phyloP scores from a whole-genome alignment of 1,140 invertebrate genomes.

The Argopecten irradians region DNA sequence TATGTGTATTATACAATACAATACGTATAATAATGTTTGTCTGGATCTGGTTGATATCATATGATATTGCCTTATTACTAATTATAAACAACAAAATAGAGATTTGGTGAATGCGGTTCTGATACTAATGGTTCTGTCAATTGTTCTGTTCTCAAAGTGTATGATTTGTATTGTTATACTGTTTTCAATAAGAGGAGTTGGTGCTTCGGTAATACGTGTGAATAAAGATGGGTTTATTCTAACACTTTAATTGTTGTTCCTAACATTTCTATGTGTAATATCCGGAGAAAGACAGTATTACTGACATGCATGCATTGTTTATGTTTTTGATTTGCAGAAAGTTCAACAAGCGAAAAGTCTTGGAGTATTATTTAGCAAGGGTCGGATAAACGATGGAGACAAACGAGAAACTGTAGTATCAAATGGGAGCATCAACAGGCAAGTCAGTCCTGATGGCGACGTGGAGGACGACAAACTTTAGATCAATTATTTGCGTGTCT shows the following conservation, averaged over 20 bases:
- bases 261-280: neutral
- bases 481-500: neutral
- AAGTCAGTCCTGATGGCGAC: slow-evolving; percentile 25
- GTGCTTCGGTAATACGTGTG: neutral
- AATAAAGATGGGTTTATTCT: neutral
- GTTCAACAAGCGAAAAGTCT: slow-evolving; percentile 42
- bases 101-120: too few species aligned
- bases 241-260: neutral
- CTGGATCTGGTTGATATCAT: too few species aligned
- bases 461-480: neutral
- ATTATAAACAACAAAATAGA: too few species aligned
- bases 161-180: neutral
- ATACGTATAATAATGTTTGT: too few species aligned
- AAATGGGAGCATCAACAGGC: slow-evolving; percentile 14
- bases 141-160: too few species aligned
- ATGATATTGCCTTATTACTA: too few species aligned
- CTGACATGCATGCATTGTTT: neutral
- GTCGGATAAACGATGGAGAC: neutral
- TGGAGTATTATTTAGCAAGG: slow-evolving; percentile 38
- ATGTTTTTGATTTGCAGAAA: slow-evolving; percentile 37
- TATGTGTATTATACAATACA: too few species aligned
- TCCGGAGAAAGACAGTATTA: neutral
- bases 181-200: neutral
- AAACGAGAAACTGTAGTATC: neutral
- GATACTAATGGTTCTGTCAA: too few species aligned